Evolutionary conservation across 2,113 vertebrate genomes (phyloP), one percentile per base, ranked within the genome.

Genomic region (Campylorhamphus procurvoides): DNA sequence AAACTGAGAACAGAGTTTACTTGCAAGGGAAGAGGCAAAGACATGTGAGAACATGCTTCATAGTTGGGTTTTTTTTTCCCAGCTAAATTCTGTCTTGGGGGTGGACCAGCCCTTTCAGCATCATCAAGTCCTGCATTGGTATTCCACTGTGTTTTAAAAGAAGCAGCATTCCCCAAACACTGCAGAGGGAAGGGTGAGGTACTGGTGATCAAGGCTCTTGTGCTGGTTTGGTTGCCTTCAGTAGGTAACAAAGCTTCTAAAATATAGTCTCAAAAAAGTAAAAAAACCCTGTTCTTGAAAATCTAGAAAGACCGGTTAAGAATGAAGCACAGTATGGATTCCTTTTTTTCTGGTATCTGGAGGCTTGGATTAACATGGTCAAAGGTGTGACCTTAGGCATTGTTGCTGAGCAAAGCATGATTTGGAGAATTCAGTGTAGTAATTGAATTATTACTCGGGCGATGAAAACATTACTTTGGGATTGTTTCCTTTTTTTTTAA

Each of bases 401-500:
- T 76, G 42, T 75, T 95, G 78, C 71, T 37, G 47, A 62, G 50
- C 49, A 76, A 72, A 79, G 28, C 25, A 25, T 35, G 71, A 71
- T 83, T 53, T 83, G 49, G 33, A 80, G 56, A 86, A 71, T 74
- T 92, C 52, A 25, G 18, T 72, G 33, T 47, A 64, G 31, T 28
- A 78, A 79, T 28, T 78, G 73, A 78, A 53, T 83, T 92, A 74
- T 71, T 71, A 68, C 39, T 87, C 50, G 19, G 31, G 23, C 9
- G 12, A 60, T 75, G 23, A 64, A 92, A 84, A 74, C 37, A 20
- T 50, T 62, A 18, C 12, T 90, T 90, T 89, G 53, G 53, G 66
- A 89, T 81, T 74, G 72, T 88, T 96, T 90, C 46, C 29, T 74
- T 91, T 94, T 50, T 64, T 66, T 90, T 76, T 28, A 72, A 77